Percentiles rank a stretch among this genome's conserved stretches.
These are phyloP conservation scores for Anolis apletophallus DNA, from an alignment of 2,797 vertebrate species.

Conservation along the genomic window DNA sequence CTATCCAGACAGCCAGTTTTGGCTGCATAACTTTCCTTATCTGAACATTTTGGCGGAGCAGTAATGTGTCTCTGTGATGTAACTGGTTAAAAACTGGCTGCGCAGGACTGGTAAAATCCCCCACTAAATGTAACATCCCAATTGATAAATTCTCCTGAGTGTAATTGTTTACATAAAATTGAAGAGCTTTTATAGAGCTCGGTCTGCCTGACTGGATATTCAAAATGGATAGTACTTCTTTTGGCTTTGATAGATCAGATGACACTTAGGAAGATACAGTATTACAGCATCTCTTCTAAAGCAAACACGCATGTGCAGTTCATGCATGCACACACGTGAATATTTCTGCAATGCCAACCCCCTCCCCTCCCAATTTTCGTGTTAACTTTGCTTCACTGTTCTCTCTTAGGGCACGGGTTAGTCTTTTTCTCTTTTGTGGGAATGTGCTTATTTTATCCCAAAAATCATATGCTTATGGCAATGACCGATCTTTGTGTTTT, in stretches of 20 bases:
- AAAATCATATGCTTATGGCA: background rate
- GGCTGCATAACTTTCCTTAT: background rate
- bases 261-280: background rate
- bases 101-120: background rate
- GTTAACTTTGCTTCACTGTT: background rate
- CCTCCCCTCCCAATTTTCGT: background rate
- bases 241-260: background rate
- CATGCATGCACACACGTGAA: background rate
- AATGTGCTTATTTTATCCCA: background rate
- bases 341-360: background rate
- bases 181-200: background rate
- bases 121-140: background rate
- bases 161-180: background rate
- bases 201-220: background rate
- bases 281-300: no score
- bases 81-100: background rate
- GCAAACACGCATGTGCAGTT: no score
- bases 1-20: background rate
- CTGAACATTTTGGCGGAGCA: background rate
- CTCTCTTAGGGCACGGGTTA: background rate
- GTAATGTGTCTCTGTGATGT: background rate
- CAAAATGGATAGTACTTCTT: background rate
- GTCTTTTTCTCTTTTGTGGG: background rate
- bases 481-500: background rate
- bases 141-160: background rate